phyloP scores from a whole-genome alignment of 2,888 invertebrate genomes.

The Aelia acuminata region DNA sequence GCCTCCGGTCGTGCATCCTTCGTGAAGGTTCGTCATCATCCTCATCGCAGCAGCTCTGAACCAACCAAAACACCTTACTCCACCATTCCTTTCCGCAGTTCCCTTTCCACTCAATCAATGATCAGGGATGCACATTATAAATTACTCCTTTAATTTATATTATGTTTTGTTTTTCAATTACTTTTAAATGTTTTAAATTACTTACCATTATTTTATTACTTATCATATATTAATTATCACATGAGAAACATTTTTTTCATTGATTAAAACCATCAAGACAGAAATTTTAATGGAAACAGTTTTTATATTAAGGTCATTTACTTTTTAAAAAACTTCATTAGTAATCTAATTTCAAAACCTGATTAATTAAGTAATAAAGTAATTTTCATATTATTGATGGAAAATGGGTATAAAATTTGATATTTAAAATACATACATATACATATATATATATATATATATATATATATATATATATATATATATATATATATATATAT shows the following conservation, averaged over 20 bases:
- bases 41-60: conserved; percentile 59
- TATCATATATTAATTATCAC: background rate
- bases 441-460: no score
- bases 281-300: background rate
- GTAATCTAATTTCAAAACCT: background rate
- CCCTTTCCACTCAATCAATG: conserved; percentile 32
- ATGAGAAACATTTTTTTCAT: background rate
- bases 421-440: no score
- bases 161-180: background rate
- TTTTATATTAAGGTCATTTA: background rate
- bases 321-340: background rate
- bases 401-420: no score
- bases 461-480: no score
- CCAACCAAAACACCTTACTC: conserved; percentile 58
- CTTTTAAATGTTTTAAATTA: background rate
- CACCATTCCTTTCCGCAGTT: conserved; percentile 7
- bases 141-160: background rate
- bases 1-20: conserved; percentile 21
- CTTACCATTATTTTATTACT: background rate
- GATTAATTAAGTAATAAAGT: no score
- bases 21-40: conserved; percentile 45
- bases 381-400: no score
- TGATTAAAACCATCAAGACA: background rate
- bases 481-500: no score
- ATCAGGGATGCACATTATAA: conserved; percentile 43